These are phyloP conservation scores for Chlorops oryzae DNA, from an alignment of 1,140 invertebrate genomes.

Conservation along the genomic window DNA sequence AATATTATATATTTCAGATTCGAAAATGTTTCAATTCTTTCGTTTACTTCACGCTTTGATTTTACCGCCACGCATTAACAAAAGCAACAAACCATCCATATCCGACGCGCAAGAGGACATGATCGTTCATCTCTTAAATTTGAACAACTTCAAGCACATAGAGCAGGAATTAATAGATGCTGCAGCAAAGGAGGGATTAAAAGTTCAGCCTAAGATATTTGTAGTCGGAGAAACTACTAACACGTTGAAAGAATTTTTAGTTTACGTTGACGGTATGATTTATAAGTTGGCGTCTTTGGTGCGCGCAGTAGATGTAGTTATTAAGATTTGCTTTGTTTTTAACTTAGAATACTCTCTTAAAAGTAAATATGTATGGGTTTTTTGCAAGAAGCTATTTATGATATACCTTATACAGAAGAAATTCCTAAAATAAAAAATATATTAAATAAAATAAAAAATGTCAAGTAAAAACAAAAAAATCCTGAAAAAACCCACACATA, in stretches of 20 bases:
- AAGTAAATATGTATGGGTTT: conserved; percentile 3
- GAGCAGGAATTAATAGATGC: background rate
- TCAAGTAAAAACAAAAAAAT: background rate
- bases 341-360: background rate
- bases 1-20: conserved; percentile 2
- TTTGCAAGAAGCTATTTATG: background rate
- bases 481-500: background rate
- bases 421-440: conserved; percentile 14
- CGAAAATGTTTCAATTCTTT: background rate
- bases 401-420: background rate
- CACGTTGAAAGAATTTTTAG: background rate
- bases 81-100: background rate
- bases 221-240: background rate
- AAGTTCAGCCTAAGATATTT: background rate
- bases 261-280: background rate
- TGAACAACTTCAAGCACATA: background rate
- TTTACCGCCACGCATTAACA: background rate
- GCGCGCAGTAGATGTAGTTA: background rate
- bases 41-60: background rate
- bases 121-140: background rate
- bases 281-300: background rate
- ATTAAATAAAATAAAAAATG: conserved; percentile 10
- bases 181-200: background rate
- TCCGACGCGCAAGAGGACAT: background rate
- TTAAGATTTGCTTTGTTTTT: conserved; percentile 3